Conservation (phyloP, 1,140 invertebrate species). For the Papilio helenus region DNA sequence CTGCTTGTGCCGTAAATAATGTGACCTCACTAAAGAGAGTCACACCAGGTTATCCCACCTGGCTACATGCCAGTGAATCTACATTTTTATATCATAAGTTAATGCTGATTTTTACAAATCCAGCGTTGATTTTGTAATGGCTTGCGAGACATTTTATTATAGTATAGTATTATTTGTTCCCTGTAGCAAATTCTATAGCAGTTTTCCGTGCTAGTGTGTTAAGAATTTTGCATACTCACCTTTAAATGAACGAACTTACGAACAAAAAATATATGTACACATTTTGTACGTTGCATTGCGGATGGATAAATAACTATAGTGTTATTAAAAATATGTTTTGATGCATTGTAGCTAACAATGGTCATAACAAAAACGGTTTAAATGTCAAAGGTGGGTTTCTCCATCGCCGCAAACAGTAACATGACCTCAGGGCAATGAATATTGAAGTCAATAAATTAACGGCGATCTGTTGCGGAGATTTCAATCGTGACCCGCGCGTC, state of each 20-base stretch:
- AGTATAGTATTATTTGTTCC: not conserved
- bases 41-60: conserved; percentile 11
- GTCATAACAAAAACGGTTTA: not conserved
- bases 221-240: not conserved
- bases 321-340: not conserved
- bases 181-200: not conserved
- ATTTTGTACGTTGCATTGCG: not conserved
- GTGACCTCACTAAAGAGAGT: not conserved
- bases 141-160: not conserved
- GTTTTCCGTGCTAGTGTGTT: not conserved
- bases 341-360: not conserved
- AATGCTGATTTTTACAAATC: not conserved
- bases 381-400: conserved; percentile 34
- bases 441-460: conserved; percentile 42
- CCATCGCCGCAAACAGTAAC: not conserved
- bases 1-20: not conserved
- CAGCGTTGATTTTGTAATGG: not conserved
- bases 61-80: conserved; percentile 5
- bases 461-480: conserved; percentile 42
- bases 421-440: conserved; percentile 39
- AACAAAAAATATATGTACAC: not conserved
- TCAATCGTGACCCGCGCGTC: conserved; percentile 54
- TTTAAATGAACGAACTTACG: not conserved
- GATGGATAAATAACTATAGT: conserved; percentile 10
- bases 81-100: not conserved